These are phyloP conservation scores for Pungitius pungitius DNA, from an alignment of 2,113 vertebrate species.

Conservation along the genomic window DNA sequence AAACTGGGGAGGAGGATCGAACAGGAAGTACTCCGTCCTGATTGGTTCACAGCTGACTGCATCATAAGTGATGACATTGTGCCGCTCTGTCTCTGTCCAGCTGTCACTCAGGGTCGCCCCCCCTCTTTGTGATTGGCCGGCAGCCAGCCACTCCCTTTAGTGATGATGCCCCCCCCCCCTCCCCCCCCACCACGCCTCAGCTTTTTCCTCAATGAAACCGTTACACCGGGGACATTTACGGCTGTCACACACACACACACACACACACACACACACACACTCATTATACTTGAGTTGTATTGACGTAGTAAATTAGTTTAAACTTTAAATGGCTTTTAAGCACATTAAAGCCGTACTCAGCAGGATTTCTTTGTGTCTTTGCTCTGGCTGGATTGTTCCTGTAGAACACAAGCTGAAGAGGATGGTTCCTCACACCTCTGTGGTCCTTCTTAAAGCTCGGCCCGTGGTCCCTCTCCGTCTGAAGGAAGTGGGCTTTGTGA, in stretches of 20 bases:
- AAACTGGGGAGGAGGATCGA: constrained; percentile 6
- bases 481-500: too few species aligned
- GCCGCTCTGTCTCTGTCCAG: not conserved
- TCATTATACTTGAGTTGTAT: constrained; percentile 36
- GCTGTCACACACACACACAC: constrained; percentile 16
- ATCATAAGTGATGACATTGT: constrained; percentile 23
- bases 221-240: constrained; percentile 49
- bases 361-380: constrained; percentile 21
- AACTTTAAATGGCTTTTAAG: constrained; percentile 43
- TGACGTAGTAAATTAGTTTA: constrained; percentile 58
- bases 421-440: too few species aligned
- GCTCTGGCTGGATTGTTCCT: constrained; percentile 17
- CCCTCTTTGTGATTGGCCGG: constrained; percentile 59
- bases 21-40: not conserved
- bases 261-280: constrained; percentile 10
- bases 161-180: constrained; percentile 12
- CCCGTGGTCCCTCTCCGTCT: too few species aligned
- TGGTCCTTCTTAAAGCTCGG: too few species aligned
- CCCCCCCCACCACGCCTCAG: constrained; percentile 49
- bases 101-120: constrained; percentile 42
- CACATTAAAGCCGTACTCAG: constrained; percentile 41
- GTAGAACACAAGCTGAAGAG: too few species aligned
- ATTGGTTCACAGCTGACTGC: constrained; percentile 35
- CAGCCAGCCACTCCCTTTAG: constrained; percentile 61
- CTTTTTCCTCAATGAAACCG: constrained; percentile 73